Conservation (phyloP, 2,113 vertebrate species). For the Psophia crepitans region DNA sequence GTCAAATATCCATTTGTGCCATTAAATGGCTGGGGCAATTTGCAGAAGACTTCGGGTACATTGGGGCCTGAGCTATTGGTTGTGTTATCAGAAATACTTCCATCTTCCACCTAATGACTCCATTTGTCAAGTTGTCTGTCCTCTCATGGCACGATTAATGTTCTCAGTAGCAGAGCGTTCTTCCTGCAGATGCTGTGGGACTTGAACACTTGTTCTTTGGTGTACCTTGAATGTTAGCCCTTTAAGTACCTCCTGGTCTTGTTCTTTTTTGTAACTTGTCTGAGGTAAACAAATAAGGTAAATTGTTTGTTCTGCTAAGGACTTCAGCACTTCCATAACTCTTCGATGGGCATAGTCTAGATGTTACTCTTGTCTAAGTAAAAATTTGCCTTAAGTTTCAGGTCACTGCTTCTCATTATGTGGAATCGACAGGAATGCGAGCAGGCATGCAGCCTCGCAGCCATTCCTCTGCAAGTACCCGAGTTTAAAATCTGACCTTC, state of each 20-base stretch:
- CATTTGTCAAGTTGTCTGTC: neutral
- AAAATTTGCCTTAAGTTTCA: slow-evolving; percentile 32
- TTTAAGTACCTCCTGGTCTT: neutral
- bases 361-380: neutral
- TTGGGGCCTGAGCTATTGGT: neutral
- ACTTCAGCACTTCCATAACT: neutral
- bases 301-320: neutral
- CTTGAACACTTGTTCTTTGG: neutral
- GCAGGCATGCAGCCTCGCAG: neutral
- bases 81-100: neutral
- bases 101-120: neutral
- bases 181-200: neutral
- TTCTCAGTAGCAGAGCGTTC: neutral
- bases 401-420: slow-evolving; percentile 24
- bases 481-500: neutral
- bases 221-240: neutral
- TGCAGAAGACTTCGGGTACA: neutral
- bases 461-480: neutral
- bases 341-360: neutral
- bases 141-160: neutral
- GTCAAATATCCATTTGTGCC: slow-evolving; percentile 2
- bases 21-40: slow-evolving; percentile 6
- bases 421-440: neutral
- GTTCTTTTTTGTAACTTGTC: neutral
- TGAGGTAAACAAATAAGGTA: neutral